A percentile compares a stretch with the other conserved stretches of the same genome.
These are phyloP conservation scores for Conus betulinus DNA, from an alignment of 1,140 invertebrate genomes.

Conservation along the genomic window DNA sequence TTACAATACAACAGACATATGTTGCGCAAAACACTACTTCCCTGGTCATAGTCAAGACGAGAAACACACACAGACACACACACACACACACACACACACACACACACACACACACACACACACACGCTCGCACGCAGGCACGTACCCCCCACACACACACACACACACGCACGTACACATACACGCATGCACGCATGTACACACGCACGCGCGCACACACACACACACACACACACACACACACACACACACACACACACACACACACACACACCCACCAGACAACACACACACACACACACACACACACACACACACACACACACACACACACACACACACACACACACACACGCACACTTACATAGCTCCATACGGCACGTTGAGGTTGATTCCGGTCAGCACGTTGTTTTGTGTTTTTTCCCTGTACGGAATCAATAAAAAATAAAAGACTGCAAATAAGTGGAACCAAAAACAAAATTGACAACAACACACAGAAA, in stretches of 20 bases:
- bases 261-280: not conserved
- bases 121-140: too few relatives aligned
- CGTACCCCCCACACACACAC: not conserved
- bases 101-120: too few relatives aligned
- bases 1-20: too few relatives aligned
- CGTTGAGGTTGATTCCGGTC: conserved; percentile 91
- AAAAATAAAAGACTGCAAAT: conserved; percentile 87
- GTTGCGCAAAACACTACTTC: too few relatives aligned
- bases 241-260: too few relatives aligned
- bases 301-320: conserved; percentile 15
- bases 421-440: conserved; percentile 80
- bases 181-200: not conserved
- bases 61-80: too few relatives aligned
- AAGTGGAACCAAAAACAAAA: conserved; percentile 76
- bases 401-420: conserved; percentile 89
- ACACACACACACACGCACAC: not conserved
- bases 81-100: too few relatives aligned
- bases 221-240: too few relatives aligned
- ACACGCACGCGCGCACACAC: not conserved
- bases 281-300: not conserved
- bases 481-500: not conserved
- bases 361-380: conserved; percentile 94
- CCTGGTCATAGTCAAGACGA: too few relatives aligned
- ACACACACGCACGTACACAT: not conserved
- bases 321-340: not conserved